phyloP scores from a whole-genome alignment of 2,113 vertebrate species.

The Eubucco bourcierii region DNA sequence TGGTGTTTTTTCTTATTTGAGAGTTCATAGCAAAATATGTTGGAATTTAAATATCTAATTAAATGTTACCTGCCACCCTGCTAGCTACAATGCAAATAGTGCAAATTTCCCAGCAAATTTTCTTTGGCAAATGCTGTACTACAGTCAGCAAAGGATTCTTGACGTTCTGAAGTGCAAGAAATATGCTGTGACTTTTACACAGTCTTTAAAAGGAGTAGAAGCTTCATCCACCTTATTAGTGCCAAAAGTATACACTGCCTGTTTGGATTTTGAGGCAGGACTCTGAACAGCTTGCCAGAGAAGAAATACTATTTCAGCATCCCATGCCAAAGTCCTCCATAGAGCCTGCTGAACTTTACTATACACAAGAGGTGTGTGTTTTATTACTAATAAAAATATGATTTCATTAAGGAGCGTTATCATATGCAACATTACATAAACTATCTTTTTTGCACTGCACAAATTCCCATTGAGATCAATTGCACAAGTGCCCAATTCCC shows the following conservation, averaged over 20 bases:
- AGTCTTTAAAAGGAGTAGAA: background rate
- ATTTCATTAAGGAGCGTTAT: conserved; percentile 47
- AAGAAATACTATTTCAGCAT: background rate
- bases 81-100: background rate
- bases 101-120: background rate
- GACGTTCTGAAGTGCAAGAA: background rate
- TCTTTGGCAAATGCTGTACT: background rate
- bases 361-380: background rate
- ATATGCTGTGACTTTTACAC: background rate
- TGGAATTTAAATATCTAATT: conserved; percentile 23
- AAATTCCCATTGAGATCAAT: background rate
- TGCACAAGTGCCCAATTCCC: background rate
- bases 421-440: background rate
- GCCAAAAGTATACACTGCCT: background rate
- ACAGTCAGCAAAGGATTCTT: background rate
- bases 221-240: background rate
- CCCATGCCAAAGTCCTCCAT: background rate
- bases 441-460: background rate
- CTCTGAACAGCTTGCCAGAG: background rate
- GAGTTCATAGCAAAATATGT: background rate
- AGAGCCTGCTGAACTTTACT: conserved; percentile 8
- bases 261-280: conserved; percentile 9
- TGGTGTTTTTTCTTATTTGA: background rate
- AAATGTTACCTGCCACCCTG: conserved; percentile 6
- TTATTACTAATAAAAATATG: conserved; percentile 25